phyloP scores from a whole-genome alignment of 2,888 invertebrate genomes.

The Epistrophe eligans region DNA sequence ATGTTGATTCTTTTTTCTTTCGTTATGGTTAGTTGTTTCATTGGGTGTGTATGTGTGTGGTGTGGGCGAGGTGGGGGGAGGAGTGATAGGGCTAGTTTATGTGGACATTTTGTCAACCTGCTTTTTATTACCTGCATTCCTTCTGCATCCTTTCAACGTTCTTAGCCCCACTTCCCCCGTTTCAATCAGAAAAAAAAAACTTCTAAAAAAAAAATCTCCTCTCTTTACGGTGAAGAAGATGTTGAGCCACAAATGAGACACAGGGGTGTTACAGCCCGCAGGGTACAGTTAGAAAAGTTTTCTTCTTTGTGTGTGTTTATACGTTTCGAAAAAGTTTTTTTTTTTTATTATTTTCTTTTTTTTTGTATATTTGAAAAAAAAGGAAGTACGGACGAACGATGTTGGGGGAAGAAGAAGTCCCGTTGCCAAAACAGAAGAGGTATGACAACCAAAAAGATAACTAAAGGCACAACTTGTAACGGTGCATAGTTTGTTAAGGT shows the following conservation, averaged over 20 bases:
- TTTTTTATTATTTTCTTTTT: background rate
- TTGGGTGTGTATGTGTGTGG: background rate
- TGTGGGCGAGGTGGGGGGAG: background rate
- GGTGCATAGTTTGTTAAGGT: conserved; percentile 34
- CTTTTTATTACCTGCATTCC: conserved; percentile 69
- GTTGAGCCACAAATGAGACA: conserved; percentile 35
- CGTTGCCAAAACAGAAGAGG: conserved; percentile 63
- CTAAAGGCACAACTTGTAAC: conserved; percentile 32
- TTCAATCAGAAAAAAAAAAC: background rate
- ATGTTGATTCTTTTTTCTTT: conserved; percentile 36
- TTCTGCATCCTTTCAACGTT: conserved; percentile 36
- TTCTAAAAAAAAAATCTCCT: background rate
- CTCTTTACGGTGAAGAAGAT: conserved; percentile 17
- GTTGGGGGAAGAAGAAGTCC: conserved; percentile 39
- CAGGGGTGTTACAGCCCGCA: conserved; percentile 26
- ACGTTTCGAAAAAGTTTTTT: conserved; percentile 19
- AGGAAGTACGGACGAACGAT: conserved; percentile 33
- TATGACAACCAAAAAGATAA: conserved; percentile 34
- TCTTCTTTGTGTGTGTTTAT: conserved; percentile 26
- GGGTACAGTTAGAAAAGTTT: conserved; percentile 49
- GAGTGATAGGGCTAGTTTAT: conserved; percentile 36
- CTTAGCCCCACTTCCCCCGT: background rate
- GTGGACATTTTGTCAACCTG: conserved; percentile 58
- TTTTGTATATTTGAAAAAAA: conserved; percentile 4
- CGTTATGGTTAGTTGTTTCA: conserved; percentile 2